A percentile compares a stretch with the other conserved stretches of the same genome.
Conservation (phyloP, 2,888 invertebrate species). For the Octodonta nipae region DNA sequence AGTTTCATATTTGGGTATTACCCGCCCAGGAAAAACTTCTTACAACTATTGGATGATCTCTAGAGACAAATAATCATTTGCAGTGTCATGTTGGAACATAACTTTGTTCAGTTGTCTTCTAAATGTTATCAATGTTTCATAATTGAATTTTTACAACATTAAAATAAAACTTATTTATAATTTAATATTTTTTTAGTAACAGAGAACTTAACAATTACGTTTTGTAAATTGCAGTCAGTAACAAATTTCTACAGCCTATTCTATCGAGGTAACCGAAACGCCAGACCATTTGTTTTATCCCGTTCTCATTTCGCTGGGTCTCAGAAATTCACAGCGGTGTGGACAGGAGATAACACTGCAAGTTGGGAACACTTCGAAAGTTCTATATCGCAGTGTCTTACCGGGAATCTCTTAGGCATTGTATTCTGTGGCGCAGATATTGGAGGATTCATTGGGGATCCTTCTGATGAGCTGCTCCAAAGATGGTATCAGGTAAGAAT, state of each 20-base stretch:
- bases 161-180: too few relatives aligned
- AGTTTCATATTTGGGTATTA: too few relatives aligned
- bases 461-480: slow-evolving; percentile 72
- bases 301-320: slow-evolving; percentile 83
- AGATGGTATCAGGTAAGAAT: slow-evolving; percentile 48
- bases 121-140: too few relatives aligned
- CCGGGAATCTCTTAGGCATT: slow-evolving; percentile 57
- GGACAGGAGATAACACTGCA: slow-evolving; percentile 95
- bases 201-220: too few relatives aligned
- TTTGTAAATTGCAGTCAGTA: slow-evolving; percentile 41
- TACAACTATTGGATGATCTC: too few relatives aligned
- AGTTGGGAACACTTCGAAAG: slow-evolving; percentile 81
- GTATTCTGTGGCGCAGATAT: slow-evolving; percentile 90
- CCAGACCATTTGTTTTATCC: slow-evolving; percentile 79
- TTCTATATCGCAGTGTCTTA: slow-evolving; percentile 82
- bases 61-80: too few relatives aligned
- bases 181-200: too few relatives aligned
- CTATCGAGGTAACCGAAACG: slow-evolving; percentile 41
- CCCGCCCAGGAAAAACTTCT: too few relatives aligned
- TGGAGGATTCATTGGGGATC: slow-evolving; percentile 91
- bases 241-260: slow-evolving; percentile 48
- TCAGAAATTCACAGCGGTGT: slow-evolving; percentile 79
- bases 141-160: too few relatives aligned
- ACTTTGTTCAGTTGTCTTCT: too few relatives aligned
- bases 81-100: too few relatives aligned